These are phyloP conservation scores for Sarcophaga bullata DNA, from an alignment of 1,140 invertebrate genomes.

Conservation along the genomic window DNA sequence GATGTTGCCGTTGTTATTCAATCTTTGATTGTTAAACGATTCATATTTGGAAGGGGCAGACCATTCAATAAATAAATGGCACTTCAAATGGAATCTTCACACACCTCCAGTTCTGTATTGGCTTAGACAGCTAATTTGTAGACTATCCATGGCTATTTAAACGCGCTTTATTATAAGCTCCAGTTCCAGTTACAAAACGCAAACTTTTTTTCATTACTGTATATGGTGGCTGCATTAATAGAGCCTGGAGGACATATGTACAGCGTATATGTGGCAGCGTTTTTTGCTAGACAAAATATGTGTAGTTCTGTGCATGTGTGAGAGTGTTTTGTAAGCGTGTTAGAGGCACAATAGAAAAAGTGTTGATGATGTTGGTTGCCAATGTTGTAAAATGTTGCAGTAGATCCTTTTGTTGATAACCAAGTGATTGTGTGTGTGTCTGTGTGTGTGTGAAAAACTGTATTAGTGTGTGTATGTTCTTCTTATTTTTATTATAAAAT, in stretches of 20 bases:
- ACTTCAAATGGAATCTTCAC: no score
- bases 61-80: no score
- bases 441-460: not conserved
- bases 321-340: not conserved
- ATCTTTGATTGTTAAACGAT: no score
- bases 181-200: no score
- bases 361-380: slow-evolving; percentile 11
- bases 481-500: slow-evolving; percentile 4
- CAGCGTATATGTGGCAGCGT: not conserved
- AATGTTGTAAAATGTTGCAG: slow-evolving; percentile 9
- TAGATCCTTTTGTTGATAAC: not conserved
- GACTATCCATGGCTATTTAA: no score
- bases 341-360: slow-evolving; percentile 6
- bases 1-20: no score
- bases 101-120: no score
- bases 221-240: not conserved
- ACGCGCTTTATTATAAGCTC: no score
- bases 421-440: not conserved
- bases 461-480: not conserved
- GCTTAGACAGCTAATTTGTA: no score
- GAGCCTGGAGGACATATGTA: not conserved
- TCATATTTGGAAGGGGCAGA: no score
- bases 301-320: not conserved
- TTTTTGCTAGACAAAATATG: not conserved
- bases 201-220: not conserved